Conservation (phyloP, 1,140 invertebrate genomes). For the Drosophila persimilis region DNA sequence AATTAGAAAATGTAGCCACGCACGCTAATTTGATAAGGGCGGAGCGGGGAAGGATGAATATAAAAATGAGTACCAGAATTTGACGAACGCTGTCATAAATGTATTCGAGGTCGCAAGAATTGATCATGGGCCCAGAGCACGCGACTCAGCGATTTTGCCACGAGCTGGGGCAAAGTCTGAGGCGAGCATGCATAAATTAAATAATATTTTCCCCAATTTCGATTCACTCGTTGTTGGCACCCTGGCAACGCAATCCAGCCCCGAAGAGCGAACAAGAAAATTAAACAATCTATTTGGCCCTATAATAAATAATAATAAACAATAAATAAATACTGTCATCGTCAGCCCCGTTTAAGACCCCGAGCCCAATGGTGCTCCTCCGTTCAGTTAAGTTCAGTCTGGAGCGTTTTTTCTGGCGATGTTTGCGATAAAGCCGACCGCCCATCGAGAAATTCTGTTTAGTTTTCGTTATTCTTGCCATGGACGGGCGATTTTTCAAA, state of each 20-base stretch:
- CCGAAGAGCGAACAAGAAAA: constrained; percentile 2
- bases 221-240: constrained; percentile 16
- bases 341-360: too few species aligned
- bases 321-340: constrained; percentile 22
- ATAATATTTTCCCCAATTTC: constrained; percentile 35
- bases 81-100: constrained; percentile 44
- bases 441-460: constrained; percentile 33
- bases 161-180: constrained; percentile 16
- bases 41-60: constrained; percentile 6
- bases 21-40: constrained; percentile 53
- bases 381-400: constrained; percentile 26
- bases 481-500: constrained; percentile 27
- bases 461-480: constrained; percentile 19
- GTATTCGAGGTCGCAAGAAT: constrained; percentile 27
- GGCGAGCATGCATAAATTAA: constrained; percentile 36
- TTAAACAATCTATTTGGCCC: constrained; percentile 58
- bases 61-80: neutral
- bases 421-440: constrained; percentile 47
- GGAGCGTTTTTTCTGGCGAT: constrained; percentile 20
- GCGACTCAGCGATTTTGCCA: constrained; percentile 38
- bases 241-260: constrained; percentile 53
- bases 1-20: constrained; percentile 63
- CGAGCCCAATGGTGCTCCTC: too few species aligned
- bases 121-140: constrained; percentile 63
- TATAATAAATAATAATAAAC: constrained; percentile 78